Evolutionary conservation across 2,797 vertebrate genomes (phyloP).

Genomic region (Catharus ustulatus): DNA sequence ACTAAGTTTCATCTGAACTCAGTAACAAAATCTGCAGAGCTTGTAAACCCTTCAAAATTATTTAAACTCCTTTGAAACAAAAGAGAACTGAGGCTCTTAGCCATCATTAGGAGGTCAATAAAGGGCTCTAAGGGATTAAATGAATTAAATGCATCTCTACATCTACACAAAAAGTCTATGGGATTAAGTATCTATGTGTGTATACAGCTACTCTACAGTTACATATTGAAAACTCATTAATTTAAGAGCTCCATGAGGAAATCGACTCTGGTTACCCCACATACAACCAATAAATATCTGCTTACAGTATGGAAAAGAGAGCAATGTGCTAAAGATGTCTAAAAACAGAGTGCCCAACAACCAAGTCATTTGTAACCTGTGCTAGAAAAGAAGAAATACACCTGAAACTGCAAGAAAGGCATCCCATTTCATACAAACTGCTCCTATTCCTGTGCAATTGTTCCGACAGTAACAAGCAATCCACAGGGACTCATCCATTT

Average conservation of each 20-base stretch:
- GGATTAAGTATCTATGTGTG: not conserved
- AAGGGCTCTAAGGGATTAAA: not conserved
- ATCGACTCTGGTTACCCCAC: fast-evolving
- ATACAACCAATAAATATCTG: not conserved
- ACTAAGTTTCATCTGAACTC: not conserved
- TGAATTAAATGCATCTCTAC: not conserved
- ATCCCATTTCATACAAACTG: not conserved
- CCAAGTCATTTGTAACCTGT: not conserved
- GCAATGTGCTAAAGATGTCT: not conserved
- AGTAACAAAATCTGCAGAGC: not conserved
- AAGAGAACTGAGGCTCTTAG: not conserved
- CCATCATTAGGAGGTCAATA: not conserved
- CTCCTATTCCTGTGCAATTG: not conserved
- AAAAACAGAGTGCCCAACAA: not conserved
- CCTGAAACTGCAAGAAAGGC: not conserved
- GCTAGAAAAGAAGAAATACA: not conserved
- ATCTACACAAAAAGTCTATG: not conserved
- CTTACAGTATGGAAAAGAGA: not conserved
- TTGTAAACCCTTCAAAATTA: not conserved
- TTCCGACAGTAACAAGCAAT: not conserved
- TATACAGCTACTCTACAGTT: not conserved
- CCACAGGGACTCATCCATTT: not conserved
- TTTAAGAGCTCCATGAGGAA: not conserved
- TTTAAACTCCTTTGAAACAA: not conserved
- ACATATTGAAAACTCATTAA: not conserved